Base-by-base conservation (phyloP, 2,888 invertebrate genomes). In the Tetanocera ferruginea region DNA sequence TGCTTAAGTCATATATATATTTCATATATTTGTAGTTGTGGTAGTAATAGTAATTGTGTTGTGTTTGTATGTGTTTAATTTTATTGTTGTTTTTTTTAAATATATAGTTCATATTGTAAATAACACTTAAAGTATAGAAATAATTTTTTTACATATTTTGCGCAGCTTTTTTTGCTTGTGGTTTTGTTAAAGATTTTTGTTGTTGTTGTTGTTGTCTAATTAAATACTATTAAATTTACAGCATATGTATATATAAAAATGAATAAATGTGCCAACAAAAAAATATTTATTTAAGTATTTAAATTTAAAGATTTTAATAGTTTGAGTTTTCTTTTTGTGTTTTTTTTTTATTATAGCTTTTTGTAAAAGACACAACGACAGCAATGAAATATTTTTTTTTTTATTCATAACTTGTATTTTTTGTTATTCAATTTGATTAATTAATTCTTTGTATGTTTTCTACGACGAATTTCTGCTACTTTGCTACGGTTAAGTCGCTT, bases 1-100 rank as follows among this genome's bases (percentile, higher is more conserved):
- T 62, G 60, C 72, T 72, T 62, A 73, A 49, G 5, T 49, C 60
- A 62, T 73, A 73, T 62, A 73, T 62, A 73, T 73, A 60, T 60
- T 73, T 60, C 6, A 73, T 73, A 62, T 73, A 73, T 73, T 73
- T 60, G 37, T 60, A 57, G 71, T 34, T 60, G 62, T 73, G 60
- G 23, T 73, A 23, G 28, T 37, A 62, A 62, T 49, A 28, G 43
- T 37, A 52, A 31, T 55, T 17, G 43, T 66, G n/a, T 11, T 73
- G 43, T 73, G 49, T 62, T 8, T 60, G 60, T 62, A 17, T 73
- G 43, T 73, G 37, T 62, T n/a, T 57, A 11, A 19, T 34, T 25
- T 25, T 25, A 51, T 72, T n/a, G n/a, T n/a, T n/a, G n/a, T n/a
- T n/a, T n/a, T n/a, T 55, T 37, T 37, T 70, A 28, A 51, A 51